Conservation (phyloP, 2,888 invertebrate species). For the Limenitis camilla region DNA sequence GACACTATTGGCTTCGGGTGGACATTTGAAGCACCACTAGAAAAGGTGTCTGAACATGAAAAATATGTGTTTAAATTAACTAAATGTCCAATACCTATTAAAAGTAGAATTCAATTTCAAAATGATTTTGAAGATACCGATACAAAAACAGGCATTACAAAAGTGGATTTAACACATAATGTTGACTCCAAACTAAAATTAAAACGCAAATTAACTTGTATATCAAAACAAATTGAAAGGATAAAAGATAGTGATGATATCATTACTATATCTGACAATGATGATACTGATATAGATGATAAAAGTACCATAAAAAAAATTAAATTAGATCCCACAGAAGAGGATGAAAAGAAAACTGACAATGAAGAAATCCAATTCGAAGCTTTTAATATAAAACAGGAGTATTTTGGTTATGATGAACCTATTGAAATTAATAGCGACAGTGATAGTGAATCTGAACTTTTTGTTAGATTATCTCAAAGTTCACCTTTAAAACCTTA, state of each 20-base stretch:
- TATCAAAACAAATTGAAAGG: constrained; percentile 6
- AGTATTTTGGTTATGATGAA: constrained; percentile 54
- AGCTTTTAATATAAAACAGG: constrained; percentile 57
- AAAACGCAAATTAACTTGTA: constrained; percentile 42
- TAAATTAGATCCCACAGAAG: constrained; percentile 36
- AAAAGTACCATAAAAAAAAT: constrained; percentile 32
- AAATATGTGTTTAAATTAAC: constrained; percentile 56
- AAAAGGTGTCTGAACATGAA: constrained; percentile 44
- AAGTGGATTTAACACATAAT: constrained; percentile 24
- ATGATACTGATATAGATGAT: constrained; percentile 37
- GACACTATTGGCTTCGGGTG: constrained; percentile 75
- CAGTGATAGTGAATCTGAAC: constrained; percentile 70
- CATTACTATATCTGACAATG: constrained; percentile 44
- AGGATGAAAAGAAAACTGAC: constrained; percentile 43
- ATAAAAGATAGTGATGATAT: constrained; percentile 33
- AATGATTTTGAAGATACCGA: constrained; percentile 39
- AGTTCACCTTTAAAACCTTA: constrained; percentile 58
- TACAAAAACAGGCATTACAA: neutral
- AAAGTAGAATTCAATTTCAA: constrained; percentile 43
- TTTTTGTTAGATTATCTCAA: constrained; percentile 69
- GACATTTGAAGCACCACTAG: constrained; percentile 40
- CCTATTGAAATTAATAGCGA: constrained; percentile 54
- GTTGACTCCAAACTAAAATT: constrained; percentile 30
- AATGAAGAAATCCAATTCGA: constrained; percentile 51
- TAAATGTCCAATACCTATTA: constrained; percentile 33